A percentile compares a stretch with the other conserved stretches of the same genome.
These are phyloP conservation scores for Myotis lucifugus DNA, from an alignment of 2,113 vertebrate genomes.

Conservation along the genomic window DNA sequence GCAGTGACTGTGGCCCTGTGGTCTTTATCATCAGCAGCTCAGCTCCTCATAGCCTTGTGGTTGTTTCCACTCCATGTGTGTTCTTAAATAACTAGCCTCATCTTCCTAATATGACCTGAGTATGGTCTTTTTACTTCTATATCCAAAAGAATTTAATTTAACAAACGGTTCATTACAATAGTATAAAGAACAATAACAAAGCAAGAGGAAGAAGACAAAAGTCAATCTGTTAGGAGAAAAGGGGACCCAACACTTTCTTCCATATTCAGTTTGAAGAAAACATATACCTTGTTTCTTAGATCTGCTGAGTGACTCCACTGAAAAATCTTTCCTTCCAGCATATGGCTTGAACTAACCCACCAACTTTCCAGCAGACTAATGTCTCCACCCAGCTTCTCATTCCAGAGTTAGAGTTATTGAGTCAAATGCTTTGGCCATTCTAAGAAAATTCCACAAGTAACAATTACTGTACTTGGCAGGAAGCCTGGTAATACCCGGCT, in stretches of 20 bases:
- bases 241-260: neutral
- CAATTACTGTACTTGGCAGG: slow-evolving; percentile 73
- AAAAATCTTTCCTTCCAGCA: slow-evolving; percentile 53
- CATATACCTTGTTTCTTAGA: slow-evolving; percentile 26
- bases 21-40: neutral
- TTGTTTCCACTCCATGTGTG: neutral
- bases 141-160: neutral
- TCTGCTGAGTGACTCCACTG: neutral
- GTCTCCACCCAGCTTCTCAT: slow-evolving; percentile 64
- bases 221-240: neutral
- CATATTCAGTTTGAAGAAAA: neutral
- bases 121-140: neutral
- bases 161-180: neutral
- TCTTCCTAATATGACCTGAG: neutral
- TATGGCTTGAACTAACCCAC: slow-evolving; percentile 29
- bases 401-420: slow-evolving; percentile 66
- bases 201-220: neutral
- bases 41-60: neutral
- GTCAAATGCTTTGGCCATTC: slow-evolving; percentile 68
- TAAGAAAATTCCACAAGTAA: slow-evolving; percentile 78
- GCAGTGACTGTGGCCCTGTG: neutral
- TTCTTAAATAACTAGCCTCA: neutral
- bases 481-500: slow-evolving; percentile 59
- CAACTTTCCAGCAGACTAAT: slow-evolving; percentile 45
- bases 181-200: neutral